Conservation (phyloP, 2,888 invertebrate genomes). For the Blera fallax region DNA sequence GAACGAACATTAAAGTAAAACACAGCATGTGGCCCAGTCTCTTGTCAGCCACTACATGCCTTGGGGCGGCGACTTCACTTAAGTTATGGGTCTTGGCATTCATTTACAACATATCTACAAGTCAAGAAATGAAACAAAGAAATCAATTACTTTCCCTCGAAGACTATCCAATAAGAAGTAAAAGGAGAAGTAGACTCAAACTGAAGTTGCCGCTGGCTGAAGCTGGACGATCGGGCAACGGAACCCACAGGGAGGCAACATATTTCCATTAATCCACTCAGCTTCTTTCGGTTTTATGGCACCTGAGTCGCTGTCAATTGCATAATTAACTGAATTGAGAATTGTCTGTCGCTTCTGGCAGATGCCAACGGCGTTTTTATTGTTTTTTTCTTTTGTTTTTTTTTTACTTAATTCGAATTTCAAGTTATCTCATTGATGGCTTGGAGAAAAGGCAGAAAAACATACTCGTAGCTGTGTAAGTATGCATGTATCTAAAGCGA, state of each 20-base stretch:
- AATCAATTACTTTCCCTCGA: conserved; percentile 63
- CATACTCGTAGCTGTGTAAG: background rate
- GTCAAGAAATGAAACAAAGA: conserved; percentile 29
- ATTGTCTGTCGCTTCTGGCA: conserved; percentile 48
- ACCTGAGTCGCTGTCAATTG: conserved; percentile 53
- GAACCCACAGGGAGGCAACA: conserved; percentile 7
- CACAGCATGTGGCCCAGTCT: background rate
- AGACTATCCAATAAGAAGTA: background rate
- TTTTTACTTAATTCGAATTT: conserved; percentile 31
- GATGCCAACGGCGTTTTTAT: conserved; percentile 38
- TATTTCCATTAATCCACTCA: conserved; percentile 2
- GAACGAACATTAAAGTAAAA: background rate
- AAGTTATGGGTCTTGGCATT: conserved; percentile 33
- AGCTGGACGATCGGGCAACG: background rate
- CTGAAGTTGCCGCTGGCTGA: background rate
- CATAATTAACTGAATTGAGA: conserved; percentile 64
- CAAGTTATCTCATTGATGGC: conserved; percentile 28
- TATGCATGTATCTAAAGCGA: conserved; percentile 10
- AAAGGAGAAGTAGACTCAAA: background rate
- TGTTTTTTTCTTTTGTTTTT: conserved; percentile 13
- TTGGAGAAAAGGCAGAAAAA: conserved; percentile 7
- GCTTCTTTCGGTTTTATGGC: background rate
- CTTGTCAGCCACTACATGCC: background rate
- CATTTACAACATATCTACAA: background rate
- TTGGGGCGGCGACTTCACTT: conserved; percentile 5